Base-by-base conservation (phyloP, 2,797 vertebrate genomes). In the Benthosema pterotum region DNA sequence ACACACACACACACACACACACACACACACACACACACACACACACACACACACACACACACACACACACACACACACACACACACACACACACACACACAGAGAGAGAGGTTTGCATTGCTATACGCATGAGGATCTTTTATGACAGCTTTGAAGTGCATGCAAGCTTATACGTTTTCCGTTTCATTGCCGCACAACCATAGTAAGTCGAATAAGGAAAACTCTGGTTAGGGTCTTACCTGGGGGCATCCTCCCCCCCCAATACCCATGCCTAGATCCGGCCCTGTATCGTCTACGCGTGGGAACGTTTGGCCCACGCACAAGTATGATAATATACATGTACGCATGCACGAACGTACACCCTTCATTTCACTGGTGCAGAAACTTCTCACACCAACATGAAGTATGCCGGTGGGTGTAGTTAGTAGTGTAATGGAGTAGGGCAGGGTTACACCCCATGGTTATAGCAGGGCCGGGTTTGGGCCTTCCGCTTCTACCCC, bases 331-430 rank as follows among this genome's bases (percentile, higher is more conserved):
- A 25, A 25, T 25, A 25, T 5, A 25, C 22, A 50, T n/a, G 16
- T 5, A 15, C n/a, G 11, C 50, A 19, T 11, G 2, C 11, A 6
- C 9, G 1, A 51, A 67, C 72, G n/a, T n/a, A 71, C 65, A 18
- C 32, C 65, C 65, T 65, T 53, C 66, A 53, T 80, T 69, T 77
- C 74, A 78, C 79, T 83, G 85, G 82, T 75, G 63, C 80, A 86
- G 68, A 87, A n/a, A 78, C 82, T 84, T 80, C 80, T 87, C 78
- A 80, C 82, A 87, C 83, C 63, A 79, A 65, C 76, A 84, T 25
- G 65, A 84, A 83, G 79, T 83, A 78, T 82, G 71, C 82, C 80
- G 80, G 67, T 75, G 84, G 79, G 83, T 82, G 78, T 79, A 75
- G 71, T n/a, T n/a, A n/a, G n/a, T n/a, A n/a, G n/a, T n/a, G n/a